Percentiles rank a stretch among this genome's conserved stretches.
phyloP scores from a whole-genome alignment of 2,113 vertebrate species.

The Stegastes partitus region DNA sequence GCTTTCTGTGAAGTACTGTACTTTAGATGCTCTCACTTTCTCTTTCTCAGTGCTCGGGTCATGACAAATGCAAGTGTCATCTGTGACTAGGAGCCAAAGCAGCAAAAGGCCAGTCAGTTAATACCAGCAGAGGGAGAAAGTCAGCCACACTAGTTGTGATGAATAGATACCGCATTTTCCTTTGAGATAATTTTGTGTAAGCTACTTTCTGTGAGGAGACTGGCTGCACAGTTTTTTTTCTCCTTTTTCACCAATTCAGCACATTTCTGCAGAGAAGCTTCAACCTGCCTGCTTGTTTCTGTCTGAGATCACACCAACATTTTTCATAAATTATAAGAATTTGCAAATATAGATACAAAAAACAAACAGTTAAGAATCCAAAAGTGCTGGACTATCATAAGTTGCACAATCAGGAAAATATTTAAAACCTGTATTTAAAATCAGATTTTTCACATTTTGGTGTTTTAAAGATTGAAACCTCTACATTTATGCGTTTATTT shows the following conservation, averaged over 20 bases:
- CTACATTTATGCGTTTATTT: too few species aligned
- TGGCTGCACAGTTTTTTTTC: conserved; percentile 13
- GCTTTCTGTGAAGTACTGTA: conserved; percentile 52
- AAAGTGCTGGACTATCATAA: too few species aligned
- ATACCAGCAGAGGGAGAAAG: conserved; percentile 43
- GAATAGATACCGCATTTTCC: conserved; percentile 64
- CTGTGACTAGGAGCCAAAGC: conserved; percentile 57
- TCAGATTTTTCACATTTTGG: too few species aligned
- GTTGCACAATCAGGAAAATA: too few species aligned
- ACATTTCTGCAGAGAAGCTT: conserved; percentile 15
- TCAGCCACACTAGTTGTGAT: conserved; percentile 68
- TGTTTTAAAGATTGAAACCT: too few species aligned
- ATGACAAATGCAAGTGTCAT: conserved; percentile 77
- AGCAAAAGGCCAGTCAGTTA: conserved; percentile 56
- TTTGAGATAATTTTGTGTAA: conserved; percentile 44
- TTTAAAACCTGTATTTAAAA: too few species aligned
- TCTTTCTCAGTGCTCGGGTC: conserved; percentile 49
- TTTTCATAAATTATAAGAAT: neutral
- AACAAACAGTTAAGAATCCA: neutral
- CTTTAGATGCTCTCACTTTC: conserved; percentile 47
- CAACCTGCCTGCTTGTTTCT: conserved; percentile 2
- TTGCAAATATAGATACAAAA: neutral
- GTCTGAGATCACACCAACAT: neutral
- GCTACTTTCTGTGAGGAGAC: conserved; percentile 24
- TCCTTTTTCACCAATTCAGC: conserved; percentile 35